Conservation (phyloP, 2,797 vertebrate genomes). For the Crenichthys baileyi region DNA sequence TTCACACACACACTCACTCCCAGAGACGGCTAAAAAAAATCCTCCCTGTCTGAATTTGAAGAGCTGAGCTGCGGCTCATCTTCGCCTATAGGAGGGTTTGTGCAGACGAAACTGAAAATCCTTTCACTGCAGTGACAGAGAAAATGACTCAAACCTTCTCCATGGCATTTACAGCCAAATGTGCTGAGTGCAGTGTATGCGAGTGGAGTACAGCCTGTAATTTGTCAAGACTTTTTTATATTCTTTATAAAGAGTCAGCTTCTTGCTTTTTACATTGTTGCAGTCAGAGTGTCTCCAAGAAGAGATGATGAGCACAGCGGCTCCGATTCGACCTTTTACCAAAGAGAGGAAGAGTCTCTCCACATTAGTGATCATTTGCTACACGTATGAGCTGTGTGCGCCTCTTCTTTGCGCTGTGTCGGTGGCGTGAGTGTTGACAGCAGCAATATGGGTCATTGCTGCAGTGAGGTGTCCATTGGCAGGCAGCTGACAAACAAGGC, state of each 20-base stretch:
- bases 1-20: background rate
- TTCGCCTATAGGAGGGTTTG: slow-evolving; percentile 68
- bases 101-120: slow-evolving; percentile 78
- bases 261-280: slow-evolving; percentile 70
- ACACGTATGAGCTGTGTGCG: slow-evolving; percentile 29
- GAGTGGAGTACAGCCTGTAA: slow-evolving; percentile 76
- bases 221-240: slow-evolving; percentile 81
- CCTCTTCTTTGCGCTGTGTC: slow-evolving; percentile 26
- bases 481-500: slow-evolving; percentile 76
- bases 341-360: slow-evolving; percentile 42
- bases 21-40: slow-evolving; percentile 3
- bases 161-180: slow-evolving; percentile 86
- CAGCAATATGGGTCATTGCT: slow-evolving; percentile 62
- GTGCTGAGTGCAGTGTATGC: slow-evolving; percentile 80
- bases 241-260: slow-evolving; percentile 79
- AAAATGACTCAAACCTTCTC: slow-evolving; percentile 83
- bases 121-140: slow-evolving; percentile 78
- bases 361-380: slow-evolving; percentile 39
- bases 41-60: slow-evolving; percentile 54
- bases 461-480: slow-evolving; percentile 70
- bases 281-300: slow-evolving; percentile 65
- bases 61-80: slow-evolving; percentile 68
- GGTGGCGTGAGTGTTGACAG: slow-evolving; percentile 73
- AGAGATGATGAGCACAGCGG: slow-evolving; percentile 52
- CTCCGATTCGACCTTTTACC: slow-evolving; percentile 48